Base-by-base conservation (phyloP, 2,888 invertebrate genomes). In the Phengaris arion region DNA sequence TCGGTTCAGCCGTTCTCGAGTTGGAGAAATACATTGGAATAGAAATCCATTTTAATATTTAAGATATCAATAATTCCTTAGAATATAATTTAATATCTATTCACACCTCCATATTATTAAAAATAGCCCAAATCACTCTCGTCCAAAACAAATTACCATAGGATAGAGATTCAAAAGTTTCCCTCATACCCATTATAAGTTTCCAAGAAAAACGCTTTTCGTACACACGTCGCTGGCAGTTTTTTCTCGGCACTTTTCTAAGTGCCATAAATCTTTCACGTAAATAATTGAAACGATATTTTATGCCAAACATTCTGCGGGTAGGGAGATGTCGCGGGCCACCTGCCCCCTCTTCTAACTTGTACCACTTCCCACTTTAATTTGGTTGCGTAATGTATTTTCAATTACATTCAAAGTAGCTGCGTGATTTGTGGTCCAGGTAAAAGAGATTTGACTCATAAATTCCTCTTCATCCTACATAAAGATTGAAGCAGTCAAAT, bases 261-360 rank as follows among this genome's bases (percentile, higher is more conserved):
- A 93, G 93, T 92, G 88, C 91, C 76, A 93, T 93, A 93, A 93
- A 93, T 93, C 93, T 93, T 85, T 88, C 91, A 90, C 91, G 93
- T 94, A 94, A 94, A 94, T 94, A 94, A 94, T 94, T 94, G 94
- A 94, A 94, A 93, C 94, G 92, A 94, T 94, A 94, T 94, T 94
- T 94, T 94, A 94, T 93, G 93, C 93, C 93, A 91, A 93, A 92
- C 93, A 93, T 93, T 92, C 92, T 91, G 89, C 87, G 85, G 90
- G 88, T 85, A 85, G 89, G 89, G 90, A 86, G 88, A 85, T 89
- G 92, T 88, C 88, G 87, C 88, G 82, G 80, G 81, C 88, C 92
- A 91, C 92, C 93, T 92, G 84, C 88, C 88, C 89, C 86, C 87
- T 86, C 85, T 80, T 86, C 87, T 85, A 91, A 92, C 91, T 93